Evolutionary conservation across 1,140 invertebrate genomes (phyloP), one percentile per base, ranked within the genome.

Genomic region (Pseudomyrmex flavicornis): DNA sequence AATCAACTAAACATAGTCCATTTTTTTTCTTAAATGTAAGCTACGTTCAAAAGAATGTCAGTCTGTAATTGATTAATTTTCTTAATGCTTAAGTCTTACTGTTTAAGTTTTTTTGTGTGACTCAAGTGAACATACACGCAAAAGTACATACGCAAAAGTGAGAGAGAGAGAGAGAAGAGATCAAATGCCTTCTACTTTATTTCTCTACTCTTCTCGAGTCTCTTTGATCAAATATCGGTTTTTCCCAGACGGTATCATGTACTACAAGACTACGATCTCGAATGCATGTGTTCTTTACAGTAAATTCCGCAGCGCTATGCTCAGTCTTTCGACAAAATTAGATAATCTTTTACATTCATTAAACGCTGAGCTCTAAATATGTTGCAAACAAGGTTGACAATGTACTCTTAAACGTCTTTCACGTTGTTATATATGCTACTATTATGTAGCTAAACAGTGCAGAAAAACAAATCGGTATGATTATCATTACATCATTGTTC

Each of bases 361-460:
- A 13, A 76, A 76, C 46, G 59, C n/a, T 20, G 44, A 70, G 54
- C 2, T 76, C 61, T 56, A 58, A 79, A 61, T 50, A 35, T 59
- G 10, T 70, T 20, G 66, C 48, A 70, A 80, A 80, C 22, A 22
- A 72, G 66, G 44, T 59, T 80, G 35, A 79, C 65, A 59, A 70
- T 70, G n/a, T 59, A 2, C 12, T 2, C 44, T 10, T 72, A 52
- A 80, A 61, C 2, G 59, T 22, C 35, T 80, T 72, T 72, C 46
- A 80, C 44, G 8, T 80, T 0, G n/a, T 48, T 69, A n/a, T 5
- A 7, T 48, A 69, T 2, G 20, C 0, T 8, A 10, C 17, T 26
- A 69, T 79, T 70, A 70, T 13, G 7, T 58, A 26, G 35, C 7
- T 48, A 79, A 79, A 79, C 65, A 70, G 52, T 10, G 54, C 65